phyloP scores from a whole-genome alignment of 2,888 invertebrate species.

The Eristalinus sepulchralis region DNA sequence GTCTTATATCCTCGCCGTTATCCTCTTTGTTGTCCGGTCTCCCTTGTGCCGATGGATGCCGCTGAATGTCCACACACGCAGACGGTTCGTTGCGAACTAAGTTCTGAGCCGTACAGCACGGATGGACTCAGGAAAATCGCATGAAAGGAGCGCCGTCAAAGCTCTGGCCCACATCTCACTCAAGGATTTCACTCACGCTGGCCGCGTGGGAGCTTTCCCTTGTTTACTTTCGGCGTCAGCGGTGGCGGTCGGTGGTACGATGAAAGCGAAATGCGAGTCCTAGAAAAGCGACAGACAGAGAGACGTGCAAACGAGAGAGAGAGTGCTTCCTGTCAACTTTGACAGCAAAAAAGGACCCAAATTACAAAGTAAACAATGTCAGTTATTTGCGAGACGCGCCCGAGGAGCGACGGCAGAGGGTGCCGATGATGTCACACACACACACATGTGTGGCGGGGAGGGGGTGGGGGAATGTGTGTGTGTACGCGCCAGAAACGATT shows the following conservation, averaged over 20 bases:
- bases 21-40: constrained; percentile 36
- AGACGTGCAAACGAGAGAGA: not conserved
- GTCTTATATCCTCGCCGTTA: constrained; percentile 52
- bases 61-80: constrained; percentile 50
- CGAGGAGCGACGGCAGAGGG: not conserved
- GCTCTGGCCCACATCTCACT: not conserved
- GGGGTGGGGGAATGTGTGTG: not conserved
- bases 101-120: constrained; percentile 10
- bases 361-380: constrained; percentile 62
- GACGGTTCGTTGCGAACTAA: constrained; percentile 70
- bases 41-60: not conserved
- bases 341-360: constrained; percentile 42
- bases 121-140: constrained; percentile 18
- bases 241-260: not conserved
- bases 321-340: not conserved
- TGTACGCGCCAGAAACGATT: constrained; percentile 30
- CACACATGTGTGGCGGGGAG: too few relatives aligned
- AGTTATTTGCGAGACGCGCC: constrained; percentile 17
- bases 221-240: constrained; percentile 48
- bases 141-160: not conserved
- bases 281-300: not conserved
- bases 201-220: constrained; percentile 36
- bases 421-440: constrained; percentile 36
- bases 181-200: not conserved
- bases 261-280: constrained; percentile 46